Percentiles rank a stretch among this genome's conserved stretches.
These are phyloP conservation scores for Onychorhynchus coronatus DNA, from an alignment of 2,113 vertebrate genomes.

Conservation along the genomic window DNA sequence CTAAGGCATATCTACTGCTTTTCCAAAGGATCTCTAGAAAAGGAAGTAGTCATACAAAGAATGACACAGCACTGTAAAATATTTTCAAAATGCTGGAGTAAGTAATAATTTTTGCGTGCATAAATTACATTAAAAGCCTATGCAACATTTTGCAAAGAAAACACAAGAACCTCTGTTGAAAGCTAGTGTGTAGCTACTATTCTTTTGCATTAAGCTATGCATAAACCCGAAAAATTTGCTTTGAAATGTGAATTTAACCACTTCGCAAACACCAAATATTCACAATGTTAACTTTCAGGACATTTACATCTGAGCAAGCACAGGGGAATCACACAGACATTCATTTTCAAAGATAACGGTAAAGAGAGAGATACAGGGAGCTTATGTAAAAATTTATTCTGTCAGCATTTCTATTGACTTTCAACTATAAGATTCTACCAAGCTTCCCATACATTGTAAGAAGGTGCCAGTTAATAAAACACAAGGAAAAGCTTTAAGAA, in stretches of 20 bases:
- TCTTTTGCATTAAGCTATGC: neutral
- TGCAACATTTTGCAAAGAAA: neutral
- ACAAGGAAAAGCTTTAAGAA: neutral
- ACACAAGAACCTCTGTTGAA: neutral
- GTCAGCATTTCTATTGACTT: neutral
- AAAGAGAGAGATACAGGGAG: neutral
- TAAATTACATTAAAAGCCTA: constrained; percentile 8
- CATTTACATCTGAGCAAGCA: neutral
- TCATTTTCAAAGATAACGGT: neutral
- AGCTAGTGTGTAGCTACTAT: neutral
- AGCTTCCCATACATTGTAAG: neutral
- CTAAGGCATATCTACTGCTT: neutral
- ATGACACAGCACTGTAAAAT: neutral
- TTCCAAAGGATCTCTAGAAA: neutral
- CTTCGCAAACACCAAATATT: neutral
- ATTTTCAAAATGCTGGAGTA: neutral
- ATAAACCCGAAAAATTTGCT: neutral
- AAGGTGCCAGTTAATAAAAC: neutral
- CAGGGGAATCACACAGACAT: neutral
- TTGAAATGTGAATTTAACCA: neutral
- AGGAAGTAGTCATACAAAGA: neutral
- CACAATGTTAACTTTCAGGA: neutral
- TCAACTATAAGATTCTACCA: neutral
- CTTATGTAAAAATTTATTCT: neutral
- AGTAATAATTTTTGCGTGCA: neutral